Evolutionary conservation across 1,140 invertebrate species (phyloP), one percentile per base, ranked within the genome.

Genomic region (Hetaerina americana): DNA sequence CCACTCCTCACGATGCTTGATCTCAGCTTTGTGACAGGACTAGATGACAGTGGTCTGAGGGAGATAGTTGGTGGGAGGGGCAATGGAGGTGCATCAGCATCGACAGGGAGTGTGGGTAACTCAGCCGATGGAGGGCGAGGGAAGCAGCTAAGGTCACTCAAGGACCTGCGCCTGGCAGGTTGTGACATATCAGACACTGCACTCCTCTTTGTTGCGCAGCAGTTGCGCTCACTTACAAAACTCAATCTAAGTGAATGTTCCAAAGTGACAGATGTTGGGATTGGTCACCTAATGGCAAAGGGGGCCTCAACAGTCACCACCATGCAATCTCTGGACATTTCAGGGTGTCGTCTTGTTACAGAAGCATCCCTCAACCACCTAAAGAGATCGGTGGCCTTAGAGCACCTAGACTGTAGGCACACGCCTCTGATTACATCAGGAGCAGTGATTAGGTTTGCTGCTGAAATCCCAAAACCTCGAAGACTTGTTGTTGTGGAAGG

Each of bases 181-280:
- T 94, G 93, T 2, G 92, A 96, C 75, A 88, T 97, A 49, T 92
- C 93, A 0, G 95, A 97, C 78, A 88, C 93, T 22, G 89, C 94
- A 0, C 84, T 97, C 75, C 74, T 77, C 70, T 76, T 73, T 49
- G 71, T 76, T 3, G 87, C 88, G 0, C 89, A 94, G 80, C 89
- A 93, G 76, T 77, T 95, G 68, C 88, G 89, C 0, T 83, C 86
- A 75, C 79, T 97, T 66, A 84, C 87, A 26, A 85, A 87, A 66
- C 80, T 97, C 67, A 91, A 95, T 82, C 81, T 96, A 10, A 94
- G 92, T 18, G 91, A 90, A 28, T 96, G 94, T 80, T 88, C 89
- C 31, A 85, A 92, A n/a, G 85, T 97, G 10, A 93, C 92, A 0
- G 93, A 96, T 79, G 90, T 91, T 5, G 94, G 93, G 27, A 89